phyloP scores from a whole-genome alignment of 2,888 invertebrate genomes.

The Campoletis raptor region DNA sequence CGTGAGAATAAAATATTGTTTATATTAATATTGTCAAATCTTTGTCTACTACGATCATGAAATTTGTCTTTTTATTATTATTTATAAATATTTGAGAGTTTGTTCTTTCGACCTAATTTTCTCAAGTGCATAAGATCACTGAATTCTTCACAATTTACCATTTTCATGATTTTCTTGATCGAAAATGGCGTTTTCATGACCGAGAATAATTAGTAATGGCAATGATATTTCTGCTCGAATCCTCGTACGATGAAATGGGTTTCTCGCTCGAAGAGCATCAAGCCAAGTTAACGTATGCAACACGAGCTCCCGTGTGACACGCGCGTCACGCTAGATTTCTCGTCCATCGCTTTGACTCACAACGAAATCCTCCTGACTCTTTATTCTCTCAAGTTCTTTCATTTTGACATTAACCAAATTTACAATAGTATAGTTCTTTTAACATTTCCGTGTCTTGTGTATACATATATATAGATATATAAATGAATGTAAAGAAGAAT shows the following conservation, averaged over 20 bases:
- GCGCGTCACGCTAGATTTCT: conserved; percentile 61
- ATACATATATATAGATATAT: neutral
- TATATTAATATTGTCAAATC: neutral
- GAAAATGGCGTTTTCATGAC: neutral
- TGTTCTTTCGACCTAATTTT: neutral
- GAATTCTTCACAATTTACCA: neutral
- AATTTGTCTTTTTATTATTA: neutral
- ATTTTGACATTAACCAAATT: conserved; percentile 47
- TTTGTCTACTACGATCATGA: neutral
- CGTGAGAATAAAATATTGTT: neutral
- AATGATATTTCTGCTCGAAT: neutral
- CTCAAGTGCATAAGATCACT: neutral
- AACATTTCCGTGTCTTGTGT: neutral
- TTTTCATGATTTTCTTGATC: neutral
- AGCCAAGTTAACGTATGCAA: conserved; percentile 58
- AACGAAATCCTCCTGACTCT: conserved; percentile 49
- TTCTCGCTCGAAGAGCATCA: conserved; percentile 16
- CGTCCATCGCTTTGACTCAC: conserved; percentile 44
- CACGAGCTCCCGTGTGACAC: conserved; percentile 37
- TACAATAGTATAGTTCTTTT: conserved; percentile 34
- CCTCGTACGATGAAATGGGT: conserved; percentile 20
- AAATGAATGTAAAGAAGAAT: neutral
- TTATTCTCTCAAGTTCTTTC: conserved; percentile 41
- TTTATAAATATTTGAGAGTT: neutral
- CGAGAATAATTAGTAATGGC: neutral